phyloP scores from a whole-genome alignment of 2,888 invertebrate species.

The Nephrotoma appendiculata region DNA sequence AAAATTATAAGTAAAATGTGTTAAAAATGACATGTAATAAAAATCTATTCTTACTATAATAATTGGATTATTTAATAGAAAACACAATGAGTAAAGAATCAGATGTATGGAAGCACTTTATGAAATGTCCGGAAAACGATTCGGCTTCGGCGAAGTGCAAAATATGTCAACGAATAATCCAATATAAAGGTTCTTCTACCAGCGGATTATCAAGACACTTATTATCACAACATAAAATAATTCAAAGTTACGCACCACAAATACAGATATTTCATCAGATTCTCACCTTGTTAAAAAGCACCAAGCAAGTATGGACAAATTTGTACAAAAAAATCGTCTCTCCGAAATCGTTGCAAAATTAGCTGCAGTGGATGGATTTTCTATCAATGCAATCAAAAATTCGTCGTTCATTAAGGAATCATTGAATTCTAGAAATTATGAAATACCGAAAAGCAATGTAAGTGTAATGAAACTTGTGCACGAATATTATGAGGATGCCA shows the following conservation, averaged over 20 bases:
- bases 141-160: too few species aligned
- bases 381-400: neutral
- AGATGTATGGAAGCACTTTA: conserved; percentile 2
- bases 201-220: too few species aligned
- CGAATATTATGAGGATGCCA: too few species aligned
- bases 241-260: too few species aligned
- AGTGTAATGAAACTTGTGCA: too few species aligned
- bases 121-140: neutral
- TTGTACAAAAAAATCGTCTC: neutral
- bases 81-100: neutral
- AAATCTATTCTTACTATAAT: neutral
- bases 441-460: too few species aligned
- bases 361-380: too few species aligned
- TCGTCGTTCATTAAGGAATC: too few species aligned
- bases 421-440: too few species aligned
- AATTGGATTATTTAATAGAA: neutral
- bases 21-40: neutral
- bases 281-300: neutral
- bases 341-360: too few species aligned
- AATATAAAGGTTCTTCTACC: too few species aligned
- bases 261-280: neutral
- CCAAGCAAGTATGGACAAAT: neutral
- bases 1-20: neutral
- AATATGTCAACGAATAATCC: conserved; percentile 1
- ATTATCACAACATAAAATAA: conserved; percentile 3